phyloP scores from a whole-genome alignment of 1,140 invertebrate species.

The Heliothis subflexa region DNA sequence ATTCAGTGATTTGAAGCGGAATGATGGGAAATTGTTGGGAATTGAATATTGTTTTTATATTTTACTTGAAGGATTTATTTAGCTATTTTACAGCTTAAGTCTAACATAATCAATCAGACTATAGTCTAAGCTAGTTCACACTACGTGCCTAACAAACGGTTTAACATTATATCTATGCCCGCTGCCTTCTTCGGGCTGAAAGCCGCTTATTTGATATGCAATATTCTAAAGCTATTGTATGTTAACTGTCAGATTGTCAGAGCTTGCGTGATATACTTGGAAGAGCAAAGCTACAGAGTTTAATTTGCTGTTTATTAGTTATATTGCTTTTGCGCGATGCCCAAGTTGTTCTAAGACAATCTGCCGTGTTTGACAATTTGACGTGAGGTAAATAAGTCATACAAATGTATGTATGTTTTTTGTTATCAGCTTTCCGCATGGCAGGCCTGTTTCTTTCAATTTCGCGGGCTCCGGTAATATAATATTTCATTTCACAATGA shows the following conservation, averaged over 20 bases:
- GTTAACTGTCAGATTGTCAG: neutral
- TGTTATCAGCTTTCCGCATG: slow-evolving; percentile 19
- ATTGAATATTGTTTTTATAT: neutral
- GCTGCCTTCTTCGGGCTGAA: slow-evolving; percentile 7
- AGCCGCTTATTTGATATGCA: slow-evolving; percentile 13
- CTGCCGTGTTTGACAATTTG: neutral
- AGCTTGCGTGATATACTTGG: neutral
- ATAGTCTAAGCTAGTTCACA: neutral
- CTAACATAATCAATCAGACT: neutral
- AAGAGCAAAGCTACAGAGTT: neutral
- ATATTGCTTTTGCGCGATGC: neutral
- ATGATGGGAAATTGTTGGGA: neutral
- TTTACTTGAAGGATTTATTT: neutral
- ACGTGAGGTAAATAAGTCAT: slow-evolving; percentile 1
- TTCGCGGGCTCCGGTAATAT: slow-evolving; percentile 24
- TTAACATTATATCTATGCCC: neutral
- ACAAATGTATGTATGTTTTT: slow-evolving; percentile 28
- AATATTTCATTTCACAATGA: slow-evolving; percentile 40
- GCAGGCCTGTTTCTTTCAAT: slow-evolving; percentile 36
- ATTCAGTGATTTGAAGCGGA: neutral
- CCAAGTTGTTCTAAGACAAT: neutral
- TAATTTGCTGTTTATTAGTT: neutral
- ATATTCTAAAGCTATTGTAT: slow-evolving; percentile 6
- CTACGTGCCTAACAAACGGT: neutral
- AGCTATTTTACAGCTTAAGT: neutral